phyloP scores from a whole-genome alignment of 1,140 invertebrate genomes.

The Centruroides sculpturatus region DNA sequence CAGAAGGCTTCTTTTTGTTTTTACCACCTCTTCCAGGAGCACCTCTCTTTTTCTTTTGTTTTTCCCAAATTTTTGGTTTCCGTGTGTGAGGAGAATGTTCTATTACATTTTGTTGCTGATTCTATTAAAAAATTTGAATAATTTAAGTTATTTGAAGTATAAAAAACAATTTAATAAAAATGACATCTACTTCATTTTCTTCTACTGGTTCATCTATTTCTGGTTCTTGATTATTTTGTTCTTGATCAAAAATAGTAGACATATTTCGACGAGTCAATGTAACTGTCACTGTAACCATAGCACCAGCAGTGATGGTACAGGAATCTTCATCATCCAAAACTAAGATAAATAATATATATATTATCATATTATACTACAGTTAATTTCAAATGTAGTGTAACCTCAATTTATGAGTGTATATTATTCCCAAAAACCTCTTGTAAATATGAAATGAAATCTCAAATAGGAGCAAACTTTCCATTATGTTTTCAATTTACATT shows the following conservation, averaged over 20 bases:
- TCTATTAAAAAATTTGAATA: background rate
- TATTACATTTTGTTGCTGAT: background rate
- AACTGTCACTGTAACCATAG: conserved; percentile 94
- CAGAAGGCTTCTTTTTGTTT: conserved; percentile 1
- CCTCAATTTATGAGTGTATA: too few species aligned
- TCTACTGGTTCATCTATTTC: conserved; percentile 44
- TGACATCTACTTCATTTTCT: conserved; percentile 34
- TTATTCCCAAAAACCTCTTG: too few species aligned
- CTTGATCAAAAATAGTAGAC: conserved; percentile 47
- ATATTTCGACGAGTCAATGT: conserved; percentile 62
- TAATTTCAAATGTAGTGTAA: too few species aligned
- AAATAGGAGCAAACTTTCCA: too few species aligned
- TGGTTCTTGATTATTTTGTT: conserved; percentile 14
- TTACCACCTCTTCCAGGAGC: conserved; percentile 9
- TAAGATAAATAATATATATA: conserved; percentile 29
- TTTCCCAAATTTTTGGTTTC: conserved; percentile 10
- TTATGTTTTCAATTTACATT: too few species aligned
- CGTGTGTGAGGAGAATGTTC: conserved; percentile 1
- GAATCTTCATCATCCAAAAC: conserved; percentile 97
- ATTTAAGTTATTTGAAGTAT: background rate
- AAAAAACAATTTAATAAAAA: conserved; percentile 8
- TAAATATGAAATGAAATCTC: too few species aligned
- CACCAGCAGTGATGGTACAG: conserved; percentile 85
- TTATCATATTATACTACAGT: too few species aligned
- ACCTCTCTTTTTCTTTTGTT: conserved; percentile 21